Evolutionary conservation across 2,797 vertebrate genomes (phyloP), one percentile per base, ranked within the genome.

Genomic region (Graptemys geographica): DNA sequence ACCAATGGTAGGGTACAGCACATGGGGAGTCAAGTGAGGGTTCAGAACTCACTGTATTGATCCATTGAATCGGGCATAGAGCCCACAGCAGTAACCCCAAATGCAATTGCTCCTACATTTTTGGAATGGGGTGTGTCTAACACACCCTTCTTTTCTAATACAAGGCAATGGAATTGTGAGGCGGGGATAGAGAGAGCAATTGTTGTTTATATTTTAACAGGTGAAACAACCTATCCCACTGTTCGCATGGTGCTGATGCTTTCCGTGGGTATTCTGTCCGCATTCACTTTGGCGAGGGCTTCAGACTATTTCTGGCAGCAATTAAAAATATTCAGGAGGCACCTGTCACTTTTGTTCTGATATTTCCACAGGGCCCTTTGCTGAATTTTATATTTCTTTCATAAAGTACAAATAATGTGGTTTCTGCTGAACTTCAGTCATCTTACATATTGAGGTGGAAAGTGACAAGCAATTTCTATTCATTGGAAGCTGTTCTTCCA

Each of bases 401-500:
- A 41, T 41, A 37, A 37, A 37, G 37, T 37, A 37, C 37, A 37
- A 37, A 37, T 37, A 41, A 92, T 93, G 91, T 86, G 88, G 92
- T 92, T 97, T 87, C 94, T 97, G 95, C 95, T 95, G 95, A 74
- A 92, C 92, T 96, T 95, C 80, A 96, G 90, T 95, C 69, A 55
- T 84, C 95, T 96, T 0, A 0, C 83, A 55, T 95, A 95, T 93
- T 1, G 1, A 94, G 83, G 96, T 92, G 89, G 93, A 93, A 81
- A 97, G 86, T 96, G 97, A 96, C 95, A 97, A 95, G 94, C 83
- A 92, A 95, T 96, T 96, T 96, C 96, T 96, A 95, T 96, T 96
- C 95, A 91, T 86, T 97, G 95, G 93, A 90, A 94, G 59, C 92
- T 92, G 74, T 84, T 96, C 59, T 90, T 95, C 92, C 1, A 0